Percentiles rank a stretch among this genome's conserved stretches.
Evolutionary conservation across 2,888 invertebrate genomes (phyloP).

Genomic region (Lydus trimaculatus): DNA sequence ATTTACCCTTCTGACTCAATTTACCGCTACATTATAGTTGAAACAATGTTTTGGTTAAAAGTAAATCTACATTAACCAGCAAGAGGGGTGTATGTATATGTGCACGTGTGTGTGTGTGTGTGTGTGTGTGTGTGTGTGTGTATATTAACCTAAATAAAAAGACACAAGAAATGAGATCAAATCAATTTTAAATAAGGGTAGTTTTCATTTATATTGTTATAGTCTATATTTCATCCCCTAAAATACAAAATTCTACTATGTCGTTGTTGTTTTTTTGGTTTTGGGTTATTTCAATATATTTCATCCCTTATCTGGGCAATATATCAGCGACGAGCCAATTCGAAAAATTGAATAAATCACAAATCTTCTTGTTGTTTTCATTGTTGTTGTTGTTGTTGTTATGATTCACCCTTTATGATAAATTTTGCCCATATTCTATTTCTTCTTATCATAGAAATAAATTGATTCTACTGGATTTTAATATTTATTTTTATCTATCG

Average conservation of each 20-base stretch:
- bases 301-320: constrained; percentile 49
- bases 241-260: not conserved
- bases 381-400: constrained; percentile 3
- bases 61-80: constrained; percentile 36
- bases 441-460: not conserved
- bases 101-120: no score
- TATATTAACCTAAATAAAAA: constrained; percentile 37
- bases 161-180: not conserved
- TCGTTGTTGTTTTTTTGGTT: not conserved
- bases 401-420: constrained; percentile 3
- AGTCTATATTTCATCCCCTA: not conserved
- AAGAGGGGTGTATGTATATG: constrained; percentile 44
- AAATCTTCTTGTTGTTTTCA: constrained; percentile 19
- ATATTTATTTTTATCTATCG: constrained; percentile 31
- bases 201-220: not conserved
- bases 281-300: constrained; percentile 3
- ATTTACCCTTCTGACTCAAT: constrained; percentile 54
- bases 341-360: constrained; percentile 57
- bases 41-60: constrained; percentile 55
- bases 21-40: constrained; percentile 62
- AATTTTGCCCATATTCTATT: not conserved
- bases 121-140: no score
- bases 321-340: constrained; percentile 53
- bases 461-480: constrained; percentile 8
- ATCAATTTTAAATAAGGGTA: not conserved